Evolutionary conservation across 2,113 vertebrate species (phyloP).

Genomic region (Amphiprion ocellaris): DNA sequence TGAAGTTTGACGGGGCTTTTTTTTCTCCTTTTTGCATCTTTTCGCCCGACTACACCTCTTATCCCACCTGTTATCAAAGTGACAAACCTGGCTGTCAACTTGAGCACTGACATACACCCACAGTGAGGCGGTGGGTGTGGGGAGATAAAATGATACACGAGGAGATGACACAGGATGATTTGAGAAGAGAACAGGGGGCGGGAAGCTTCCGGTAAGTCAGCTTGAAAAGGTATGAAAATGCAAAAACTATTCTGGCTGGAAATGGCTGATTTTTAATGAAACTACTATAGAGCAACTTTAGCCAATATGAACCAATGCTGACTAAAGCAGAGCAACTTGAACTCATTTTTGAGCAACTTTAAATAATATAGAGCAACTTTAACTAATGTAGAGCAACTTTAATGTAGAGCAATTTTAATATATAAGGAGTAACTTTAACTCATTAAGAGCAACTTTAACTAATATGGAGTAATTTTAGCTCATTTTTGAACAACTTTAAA

Average conservation of each 20-base stretch:
- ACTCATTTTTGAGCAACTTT: too few relatives aligned
- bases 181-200: constrained; percentile 23
- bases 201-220: constrained; percentile 43
- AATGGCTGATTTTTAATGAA: too few relatives aligned
- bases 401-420: too few relatives aligned
- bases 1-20: neutral
- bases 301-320: too few relatives aligned
- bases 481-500: too few relatives aligned
- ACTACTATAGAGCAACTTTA: too few relatives aligned
- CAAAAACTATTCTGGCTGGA: neutral
- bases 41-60: constrained; percentile 26
- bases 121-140: constrained; percentile 30
- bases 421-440: too few relatives aligned
- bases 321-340: too few relatives aligned
- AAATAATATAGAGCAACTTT: too few relatives aligned
- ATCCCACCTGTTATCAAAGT: constrained; percentile 54
- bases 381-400: too few relatives aligned
- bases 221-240: constrained; percentile 7
- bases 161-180: constrained; percentile 30
- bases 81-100: constrained; percentile 46
- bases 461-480: too few relatives aligned
- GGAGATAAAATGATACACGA: constrained; percentile 52
- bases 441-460: too few relatives aligned
- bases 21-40: neutral
- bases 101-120: constrained; percentile 14